Conservation (phyloP, 2,888 invertebrate species). For the Helicoverpa assulta region DNA sequence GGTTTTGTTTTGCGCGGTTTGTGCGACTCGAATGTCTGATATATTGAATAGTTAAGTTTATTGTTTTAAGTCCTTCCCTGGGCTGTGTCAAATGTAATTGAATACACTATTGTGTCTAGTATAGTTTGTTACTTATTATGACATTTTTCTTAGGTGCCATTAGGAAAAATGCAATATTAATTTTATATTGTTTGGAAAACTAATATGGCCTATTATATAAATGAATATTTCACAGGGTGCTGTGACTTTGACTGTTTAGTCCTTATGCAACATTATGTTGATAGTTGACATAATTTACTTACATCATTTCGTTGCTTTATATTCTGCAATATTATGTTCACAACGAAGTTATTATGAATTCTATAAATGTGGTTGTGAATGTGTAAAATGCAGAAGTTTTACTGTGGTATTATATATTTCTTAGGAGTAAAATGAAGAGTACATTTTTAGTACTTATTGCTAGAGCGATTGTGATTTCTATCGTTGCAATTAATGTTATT, state of each 20-base stretch:
- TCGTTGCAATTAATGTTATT: conserved; percentile 65
- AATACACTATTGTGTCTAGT: conserved; percentile 73
- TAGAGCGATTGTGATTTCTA: conserved; percentile 75
- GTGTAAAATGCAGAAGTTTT: conserved; percentile 67
- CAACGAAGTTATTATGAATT: conserved; percentile 70
- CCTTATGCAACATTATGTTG: conserved; percentile 44
- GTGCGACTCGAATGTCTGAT: conserved; percentile 55
- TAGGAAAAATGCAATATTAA: conserved; percentile 53
- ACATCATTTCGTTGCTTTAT: conserved; percentile 35
- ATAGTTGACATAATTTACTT: conserved; percentile 34
- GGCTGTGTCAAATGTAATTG: conserved; percentile 70
- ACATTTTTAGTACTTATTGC: conserved; percentile 77
- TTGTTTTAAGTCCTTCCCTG: conserved; percentile 69
- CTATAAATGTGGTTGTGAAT: conserved; percentile 79
- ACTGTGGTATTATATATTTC: conserved; percentile 71
- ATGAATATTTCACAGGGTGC: conserved; percentile 65
- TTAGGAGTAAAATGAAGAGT: conserved; percentile 68
- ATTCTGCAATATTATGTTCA: conserved; percentile 70
- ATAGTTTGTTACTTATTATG: conserved; percentile 62
- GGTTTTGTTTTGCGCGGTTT: conserved; percentile 51
- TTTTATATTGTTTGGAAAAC: conserved; percentile 53
- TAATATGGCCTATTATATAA: conserved; percentile 69
- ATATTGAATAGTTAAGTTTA: conserved; percentile 59
- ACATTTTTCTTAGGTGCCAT: conserved; percentile 66
- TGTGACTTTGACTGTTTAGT: conserved; percentile 53